These are phyloP conservation scores for Eremophila alpestris DNA, from an alignment of 2,797 vertebrate genomes.

Conservation along the genomic window DNA sequence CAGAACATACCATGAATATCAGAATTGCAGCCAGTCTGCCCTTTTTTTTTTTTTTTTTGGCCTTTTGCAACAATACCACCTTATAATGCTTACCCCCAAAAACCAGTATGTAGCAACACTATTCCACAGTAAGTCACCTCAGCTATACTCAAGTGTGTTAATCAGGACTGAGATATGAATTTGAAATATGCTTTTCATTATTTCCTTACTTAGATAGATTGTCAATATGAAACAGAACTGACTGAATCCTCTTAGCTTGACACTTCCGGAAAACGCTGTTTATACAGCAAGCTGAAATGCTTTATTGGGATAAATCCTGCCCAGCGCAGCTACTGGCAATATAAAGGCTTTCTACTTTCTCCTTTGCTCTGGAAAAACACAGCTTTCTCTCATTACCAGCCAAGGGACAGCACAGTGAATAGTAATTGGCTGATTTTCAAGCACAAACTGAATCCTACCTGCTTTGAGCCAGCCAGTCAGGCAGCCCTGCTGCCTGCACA, in stretches of 20 bases:
- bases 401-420: slow-evolving; percentile 28
- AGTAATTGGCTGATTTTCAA: slow-evolving; percentile 56
- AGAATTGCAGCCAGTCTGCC: neutral
- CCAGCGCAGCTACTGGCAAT: neutral
- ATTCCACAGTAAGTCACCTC: neutral
- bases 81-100: neutral
- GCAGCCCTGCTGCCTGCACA: neutral
- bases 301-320: neutral
- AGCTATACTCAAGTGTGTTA: neutral
- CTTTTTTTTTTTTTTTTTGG: neutral
- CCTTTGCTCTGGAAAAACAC: neutral
- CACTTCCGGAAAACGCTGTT: neutral
- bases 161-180: neutral
- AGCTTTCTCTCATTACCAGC: slow-evolving; percentile 34
- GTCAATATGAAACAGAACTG: slow-evolving; percentile 16
- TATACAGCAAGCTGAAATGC: neutral
- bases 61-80: neutral
- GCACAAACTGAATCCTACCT: slow-evolving; percentile 43
- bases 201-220: slow-evolving; percentile 14
- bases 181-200: neutral
- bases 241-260: slow-evolving; percentile 26
- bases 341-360: neutral
- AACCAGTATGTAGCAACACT: neutral
- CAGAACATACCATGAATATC: neutral
- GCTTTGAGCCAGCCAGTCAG: neutral